Evolutionary conservation across 2,797 vertebrate species (phyloP), one percentile per base, ranked within the genome.

Genomic region (Centropyge bicolor): DNA sequence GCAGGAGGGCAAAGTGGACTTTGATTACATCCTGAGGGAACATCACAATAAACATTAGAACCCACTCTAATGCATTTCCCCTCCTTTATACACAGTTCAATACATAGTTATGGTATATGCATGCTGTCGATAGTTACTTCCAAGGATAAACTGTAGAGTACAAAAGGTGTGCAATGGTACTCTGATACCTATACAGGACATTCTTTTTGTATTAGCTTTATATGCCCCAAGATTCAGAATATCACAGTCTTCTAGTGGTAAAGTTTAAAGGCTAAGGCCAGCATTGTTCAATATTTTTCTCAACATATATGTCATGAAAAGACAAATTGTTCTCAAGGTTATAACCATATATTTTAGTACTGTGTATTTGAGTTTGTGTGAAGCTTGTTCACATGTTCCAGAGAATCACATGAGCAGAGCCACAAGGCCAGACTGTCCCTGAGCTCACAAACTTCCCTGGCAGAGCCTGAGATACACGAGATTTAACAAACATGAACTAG

Each of bases 1-100:
- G 92, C 90, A 98, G 93, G 84, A 99, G 96, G 78, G 92, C 95
- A 87, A 96, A 97, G 86, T 99, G 98, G 75, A 98, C 97, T 91
- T 96, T 97, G 86, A 98, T 98, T 10, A 99, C 95, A 77, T 99
- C 98, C 98, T 99, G 84, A 27, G 38, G n/a, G 35, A 54, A 62
- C 52, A 85, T 31, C 36, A 78, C 3, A 75, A 40, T 4, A 57
- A 54, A 36, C 1, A 48, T 75, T 43, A 81, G 1, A 40, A 46
- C 0, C 45, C 35, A 65, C 38, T 56, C 4, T 36, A 40, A 46
- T 45, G 2, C n/a, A 40, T 20, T 59, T 13, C 12, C 3, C 8
- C 10, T 38, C n/a, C 8, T 48, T 55, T 1, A 56, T 5, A 65
- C 4, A 62, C 6, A 16, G 22, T 48, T 31, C 16, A 1, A 40